Base-by-base conservation (phyloP, 2,888 invertebrate species). In the Strigamia crassipes region DNA sequence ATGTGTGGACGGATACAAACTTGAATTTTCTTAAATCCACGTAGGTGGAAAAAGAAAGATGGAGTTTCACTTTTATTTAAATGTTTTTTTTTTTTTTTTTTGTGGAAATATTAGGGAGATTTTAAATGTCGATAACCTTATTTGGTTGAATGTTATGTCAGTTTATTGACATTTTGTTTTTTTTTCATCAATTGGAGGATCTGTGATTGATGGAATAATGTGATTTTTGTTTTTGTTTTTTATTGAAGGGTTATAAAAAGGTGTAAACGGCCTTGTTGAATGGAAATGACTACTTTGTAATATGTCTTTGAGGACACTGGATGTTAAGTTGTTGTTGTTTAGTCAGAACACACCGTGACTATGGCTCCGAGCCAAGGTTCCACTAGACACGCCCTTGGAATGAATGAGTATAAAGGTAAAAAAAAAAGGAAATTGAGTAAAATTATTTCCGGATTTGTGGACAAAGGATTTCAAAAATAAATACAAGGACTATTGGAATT, bases 371-470 rank as follows among this genome's bases (percentile, higher is more conserved):
- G 56, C 56, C 56, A 56, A 56, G 56, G 56, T 56, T 56, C 56
- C 56, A 18, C 8, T 5, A 56, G 56, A 56, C 56, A 56, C 56
- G 56, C 56, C 56, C 56, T 56, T 56, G 56, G 56, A 56, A 56
- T 56, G 56, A 56, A 56, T 56, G 56, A 21, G 56, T 56, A n/a
- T n/a, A 18, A 56, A 56, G 15, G 15, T 21, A 56, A 56, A 56
- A 56, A 56, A 56, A 56, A 56, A 18, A 18, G 18, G 56, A 56
- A 56, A 56, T 6, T 18, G 18, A 56, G 56, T 18, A 56, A 56
- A 56, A 56, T 56, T 56, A 21, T 56, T 56, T 56, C 56, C 56
- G 56, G 56, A 56, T 56, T 56, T 56, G 56, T 56, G 56, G 56
- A 56, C 56, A 56, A 56, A 56, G 56, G 56, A 56, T 56, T 56